Conservation (phyloP, 2,113 vertebrate species). For the Oryzias curvinotus region DNA sequence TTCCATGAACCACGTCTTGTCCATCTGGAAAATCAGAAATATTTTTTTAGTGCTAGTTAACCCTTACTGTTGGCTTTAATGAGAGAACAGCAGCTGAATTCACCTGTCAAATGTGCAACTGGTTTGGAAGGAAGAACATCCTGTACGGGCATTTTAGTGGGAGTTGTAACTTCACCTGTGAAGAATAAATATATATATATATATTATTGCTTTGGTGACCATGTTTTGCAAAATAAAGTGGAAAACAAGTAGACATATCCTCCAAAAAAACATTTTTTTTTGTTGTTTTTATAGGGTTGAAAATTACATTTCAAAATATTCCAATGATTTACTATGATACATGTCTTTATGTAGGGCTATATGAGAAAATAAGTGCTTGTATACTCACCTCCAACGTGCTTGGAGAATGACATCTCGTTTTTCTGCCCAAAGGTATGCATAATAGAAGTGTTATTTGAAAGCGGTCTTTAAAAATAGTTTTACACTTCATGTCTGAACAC, state of each 20-base stretch:
- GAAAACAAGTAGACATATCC: too few species aligned
- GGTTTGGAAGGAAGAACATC: conserved; percentile 63
- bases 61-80: not conserved
- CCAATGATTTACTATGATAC: too few species aligned
- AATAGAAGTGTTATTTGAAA: not conserved
- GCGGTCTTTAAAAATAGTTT: too few species aligned
- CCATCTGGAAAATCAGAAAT: conserved; percentile 39
- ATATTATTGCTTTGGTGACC: not conserved
- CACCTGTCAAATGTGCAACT: conserved; percentile 73
- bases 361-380: not conserved
- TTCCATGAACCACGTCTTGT: not conserved
- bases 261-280: too few species aligned
- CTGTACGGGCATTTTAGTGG: not conserved
- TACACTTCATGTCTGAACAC: too few species aligned
- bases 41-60: not conserved
- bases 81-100: conserved; percentile 4
- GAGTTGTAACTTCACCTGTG: not conserved
- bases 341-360: too few species aligned
- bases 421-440: conserved; percentile 29
- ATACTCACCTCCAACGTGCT: conserved; percentile 39
- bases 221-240: too few species aligned
- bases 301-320: too few species aligned
- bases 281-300: too few species aligned
- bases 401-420: not conserved
- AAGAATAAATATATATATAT: conserved; percentile 15